Conservation (phyloP, 1,140 invertebrate species). For the Scaptomyza hsui region DNA sequence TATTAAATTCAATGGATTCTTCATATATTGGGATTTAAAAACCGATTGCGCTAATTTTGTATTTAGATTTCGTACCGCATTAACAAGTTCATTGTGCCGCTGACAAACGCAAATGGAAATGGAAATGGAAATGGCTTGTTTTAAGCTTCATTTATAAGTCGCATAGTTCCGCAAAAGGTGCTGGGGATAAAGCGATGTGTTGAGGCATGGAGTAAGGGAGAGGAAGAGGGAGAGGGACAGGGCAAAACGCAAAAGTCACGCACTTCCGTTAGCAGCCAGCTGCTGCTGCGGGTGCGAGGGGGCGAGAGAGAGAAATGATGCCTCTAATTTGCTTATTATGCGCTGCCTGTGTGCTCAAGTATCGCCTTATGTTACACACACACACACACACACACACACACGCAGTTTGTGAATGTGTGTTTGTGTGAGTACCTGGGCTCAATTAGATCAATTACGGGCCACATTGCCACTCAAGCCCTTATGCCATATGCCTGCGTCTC, state of each 20-base stretch:
- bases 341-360: conserved; percentile 29
- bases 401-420: conserved; percentile 3
- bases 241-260: conserved; percentile 76
- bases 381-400: conserved; percentile 26
- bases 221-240: conserved; percentile 9
- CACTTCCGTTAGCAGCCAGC: conserved; percentile 63
- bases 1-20: no score
- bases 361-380: conserved; percentile 30
- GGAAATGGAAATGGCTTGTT: conserved; percentile 26
- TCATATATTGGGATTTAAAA: no score
- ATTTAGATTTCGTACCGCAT: conserved; percentile 24
- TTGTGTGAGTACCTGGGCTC: conserved; percentile 65
- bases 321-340: conserved; percentile 56
- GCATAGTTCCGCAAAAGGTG: conserved; percentile 48
- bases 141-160: conserved; percentile 61
- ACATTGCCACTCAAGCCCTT: conserved; percentile 71
- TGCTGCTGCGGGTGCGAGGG: neutral
- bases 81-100: conserved; percentile 60
- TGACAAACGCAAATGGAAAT: conserved; percentile 38
- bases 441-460: conserved; percentile 75
- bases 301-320: conserved; percentile 20
- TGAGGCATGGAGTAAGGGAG: neutral
- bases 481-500: conserved; percentile 29
- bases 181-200: conserved; percentile 13
- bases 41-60: no score